phyloP scores from a whole-genome alignment of 2,797 vertebrate species.

The Mico argentatus region DNA sequence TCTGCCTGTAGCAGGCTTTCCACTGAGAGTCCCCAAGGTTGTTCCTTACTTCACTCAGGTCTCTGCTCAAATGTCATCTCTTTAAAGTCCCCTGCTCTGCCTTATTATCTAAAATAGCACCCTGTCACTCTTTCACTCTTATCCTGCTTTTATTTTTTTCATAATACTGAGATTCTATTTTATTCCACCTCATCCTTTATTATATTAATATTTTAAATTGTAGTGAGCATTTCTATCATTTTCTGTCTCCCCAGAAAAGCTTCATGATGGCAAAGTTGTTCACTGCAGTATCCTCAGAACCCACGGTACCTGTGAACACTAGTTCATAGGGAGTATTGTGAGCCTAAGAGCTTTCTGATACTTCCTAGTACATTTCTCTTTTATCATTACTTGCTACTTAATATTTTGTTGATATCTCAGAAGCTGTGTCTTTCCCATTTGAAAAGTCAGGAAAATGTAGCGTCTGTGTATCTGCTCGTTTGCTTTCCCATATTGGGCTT shows the following conservation, averaged over 20 bases:
- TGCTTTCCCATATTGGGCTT: accelerated
- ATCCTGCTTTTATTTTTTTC: neutral
- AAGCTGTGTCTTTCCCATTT: neutral
- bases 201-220: neutral
- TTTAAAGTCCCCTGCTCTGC: neutral
- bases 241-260: neutral
- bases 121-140: neutral
- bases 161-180: neutral
- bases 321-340: neutral
- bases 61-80: neutral
- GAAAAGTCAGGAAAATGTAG: neutral
- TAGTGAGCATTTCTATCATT: neutral
- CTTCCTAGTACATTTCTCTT: neutral
- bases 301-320: neutral
- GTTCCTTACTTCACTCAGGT: neutral
- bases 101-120: neutral
- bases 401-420: neutral
- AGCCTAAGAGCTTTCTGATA: neutral
- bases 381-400: neutral
- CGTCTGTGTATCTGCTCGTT: neutral
- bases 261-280: neutral
- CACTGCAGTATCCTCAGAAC: neutral
- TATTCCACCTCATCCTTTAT: neutral
- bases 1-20: neutral
- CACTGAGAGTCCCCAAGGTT: neutral